These are phyloP conservation scores for Balaenoptera acutorostrata DNA, from an alignment of 2,113 vertebrate genomes.

Conservation along the genomic window DNA sequence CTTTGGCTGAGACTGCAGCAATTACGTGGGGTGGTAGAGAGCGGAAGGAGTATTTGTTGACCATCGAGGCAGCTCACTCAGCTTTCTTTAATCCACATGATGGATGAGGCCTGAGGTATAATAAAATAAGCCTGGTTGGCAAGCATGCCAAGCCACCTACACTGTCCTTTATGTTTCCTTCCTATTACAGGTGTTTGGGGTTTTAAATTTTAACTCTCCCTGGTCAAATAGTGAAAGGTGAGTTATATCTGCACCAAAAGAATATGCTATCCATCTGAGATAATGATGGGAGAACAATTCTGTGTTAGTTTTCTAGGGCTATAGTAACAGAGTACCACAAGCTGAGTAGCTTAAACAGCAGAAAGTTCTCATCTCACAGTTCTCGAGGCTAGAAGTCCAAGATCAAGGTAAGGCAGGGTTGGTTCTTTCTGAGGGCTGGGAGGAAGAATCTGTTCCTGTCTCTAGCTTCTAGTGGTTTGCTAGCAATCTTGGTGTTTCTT, in stretches of 20 bases:
- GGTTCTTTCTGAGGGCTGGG: not conserved
- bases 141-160: not conserved
- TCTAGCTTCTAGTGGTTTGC: not conserved
- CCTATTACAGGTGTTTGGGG: not conserved
- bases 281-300: not conserved
- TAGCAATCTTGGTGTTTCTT: not conserved
- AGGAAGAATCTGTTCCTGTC: not conserved
- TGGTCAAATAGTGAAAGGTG: not conserved
- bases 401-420: not conserved
- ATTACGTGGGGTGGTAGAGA: not conserved
- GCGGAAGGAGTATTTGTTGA: not conserved
- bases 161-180: not conserved
- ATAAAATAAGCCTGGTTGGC: not conserved
- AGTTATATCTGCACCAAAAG: not conserved
- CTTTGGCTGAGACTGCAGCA: not conserved
- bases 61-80: not conserved
- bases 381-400: not conserved
- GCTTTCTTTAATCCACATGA: not conserved
- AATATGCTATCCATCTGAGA: not conserved
- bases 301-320: not conserved
- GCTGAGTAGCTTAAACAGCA: not conserved
- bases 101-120: not conserved
- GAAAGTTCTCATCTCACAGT: not conserved
- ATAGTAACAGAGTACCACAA: not conserved
- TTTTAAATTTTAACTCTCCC: not conserved